Evolutionary conservation across 2,113 vertebrate genomes (phyloP).

Genomic region (Ginglymostoma cirratum): DNA sequence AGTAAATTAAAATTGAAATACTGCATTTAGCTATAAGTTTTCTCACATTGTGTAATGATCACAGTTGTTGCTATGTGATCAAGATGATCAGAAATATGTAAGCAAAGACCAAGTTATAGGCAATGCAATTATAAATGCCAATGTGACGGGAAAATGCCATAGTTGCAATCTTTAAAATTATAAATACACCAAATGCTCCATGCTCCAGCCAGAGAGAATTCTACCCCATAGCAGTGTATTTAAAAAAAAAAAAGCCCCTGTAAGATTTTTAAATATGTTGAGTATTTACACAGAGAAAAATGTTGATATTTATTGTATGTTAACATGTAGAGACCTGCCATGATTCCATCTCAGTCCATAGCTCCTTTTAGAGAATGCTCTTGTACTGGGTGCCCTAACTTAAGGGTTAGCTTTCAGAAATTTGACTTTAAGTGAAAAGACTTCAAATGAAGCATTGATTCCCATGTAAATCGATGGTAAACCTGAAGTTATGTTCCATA

Average conservation of each 20-base stretch:
- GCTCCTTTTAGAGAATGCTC: background rate
- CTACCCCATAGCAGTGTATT: background rate
- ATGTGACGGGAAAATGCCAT: background rate
- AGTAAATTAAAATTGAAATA: background rate
- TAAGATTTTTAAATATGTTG: background rate
- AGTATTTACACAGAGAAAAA: background rate
- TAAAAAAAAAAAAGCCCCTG: background rate
- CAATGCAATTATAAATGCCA: background rate
- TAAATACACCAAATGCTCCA: background rate
- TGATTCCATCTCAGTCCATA: background rate
- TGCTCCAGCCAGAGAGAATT: background rate
- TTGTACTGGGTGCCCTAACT: too few species aligned
- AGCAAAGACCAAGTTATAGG: background rate
- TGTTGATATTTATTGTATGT: background rate
- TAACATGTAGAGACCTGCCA: background rate
- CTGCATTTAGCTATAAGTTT: background rate
- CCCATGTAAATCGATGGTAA: too few species aligned
- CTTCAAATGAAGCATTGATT: too few species aligned
- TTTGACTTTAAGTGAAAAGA: too few species aligned
- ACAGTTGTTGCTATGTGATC: background rate
- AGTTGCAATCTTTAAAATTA: background rate
- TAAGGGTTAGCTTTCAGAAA: too few species aligned
- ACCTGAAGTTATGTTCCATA: too few species aligned
- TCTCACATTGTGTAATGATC: background rate
- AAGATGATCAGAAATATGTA: background rate